These are phyloP conservation scores for Caenorhabditis afra DNA, from an alignment of 2,888 invertebrate species.

Conservation along the genomic window DNA sequence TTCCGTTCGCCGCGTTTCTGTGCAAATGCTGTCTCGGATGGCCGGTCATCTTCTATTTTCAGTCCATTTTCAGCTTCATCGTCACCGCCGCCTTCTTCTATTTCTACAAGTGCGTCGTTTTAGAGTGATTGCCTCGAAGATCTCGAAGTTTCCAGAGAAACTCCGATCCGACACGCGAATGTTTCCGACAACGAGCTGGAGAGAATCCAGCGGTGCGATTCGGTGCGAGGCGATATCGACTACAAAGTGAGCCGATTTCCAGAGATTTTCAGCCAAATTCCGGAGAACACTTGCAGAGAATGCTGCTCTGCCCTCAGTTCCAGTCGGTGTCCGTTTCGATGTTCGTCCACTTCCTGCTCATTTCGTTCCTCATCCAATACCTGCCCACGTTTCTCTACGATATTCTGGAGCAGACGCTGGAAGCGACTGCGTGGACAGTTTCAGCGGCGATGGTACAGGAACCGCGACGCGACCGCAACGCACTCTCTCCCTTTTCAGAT, in stretches of 20 bases:
- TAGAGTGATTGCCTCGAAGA: too few species aligned
- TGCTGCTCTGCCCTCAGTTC: slow-evolving; percentile 45
- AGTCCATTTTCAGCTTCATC: slow-evolving; percentile 41
- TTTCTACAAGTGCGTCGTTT: slow-evolving; percentile 55
- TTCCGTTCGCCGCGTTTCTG: slow-evolving; percentile 28
- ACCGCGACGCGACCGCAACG: too few species aligned
- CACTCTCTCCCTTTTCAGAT: neutral
- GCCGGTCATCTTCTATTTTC: slow-evolving; percentile 53
- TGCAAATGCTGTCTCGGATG: slow-evolving; percentile 40
- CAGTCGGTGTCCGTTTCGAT: slow-evolving; percentile 32
- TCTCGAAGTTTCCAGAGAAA: slow-evolving; percentile 39
- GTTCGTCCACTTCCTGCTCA: slow-evolving; percentile 17
- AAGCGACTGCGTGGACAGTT: slow-evolving; percentile 28
- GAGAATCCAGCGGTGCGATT: slow-evolving; percentile 32
- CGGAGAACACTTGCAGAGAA: slow-evolving; percentile 26
- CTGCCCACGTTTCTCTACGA: slow-evolving; percentile 33
- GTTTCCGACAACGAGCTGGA: slow-evolving; percentile 50
- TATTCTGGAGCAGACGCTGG: slow-evolving; percentile 27
- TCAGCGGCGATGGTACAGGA: slow-evolving; percentile 21
- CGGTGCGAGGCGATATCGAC: slow-evolving; percentile 28
- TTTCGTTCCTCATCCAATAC: slow-evolving; percentile 28
- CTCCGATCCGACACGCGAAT: slow-evolving; percentile 50
- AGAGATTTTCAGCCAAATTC: neutral
- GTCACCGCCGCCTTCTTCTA: slow-evolving; percentile 42
- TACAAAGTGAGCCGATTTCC: slow-evolving; percentile 23